Conservation (phyloP, 2,888 invertebrate species). For the Hydroisotoma schaefferi region DNA sequence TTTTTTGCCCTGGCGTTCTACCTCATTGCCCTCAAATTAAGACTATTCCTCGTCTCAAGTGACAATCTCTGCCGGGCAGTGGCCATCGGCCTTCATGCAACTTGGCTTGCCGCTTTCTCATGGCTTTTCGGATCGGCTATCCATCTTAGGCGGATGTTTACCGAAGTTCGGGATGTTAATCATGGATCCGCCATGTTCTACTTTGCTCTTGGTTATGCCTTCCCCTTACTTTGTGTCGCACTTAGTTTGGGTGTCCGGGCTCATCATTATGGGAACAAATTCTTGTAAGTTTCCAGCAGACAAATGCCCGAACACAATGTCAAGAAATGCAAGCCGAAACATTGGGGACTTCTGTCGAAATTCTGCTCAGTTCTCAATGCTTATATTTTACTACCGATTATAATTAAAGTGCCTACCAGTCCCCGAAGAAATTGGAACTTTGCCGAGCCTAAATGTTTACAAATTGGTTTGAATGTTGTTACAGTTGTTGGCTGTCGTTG, state of each 20-base stretch:
- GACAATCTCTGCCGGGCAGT: slow-evolving; percentile 60
- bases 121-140: slow-evolving; percentile 91
- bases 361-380: no score
- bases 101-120: slow-evolving; percentile 83
- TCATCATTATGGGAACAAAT: slow-evolving; percentile 89
- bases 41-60: slow-evolving; percentile 73
- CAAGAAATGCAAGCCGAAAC: no score
- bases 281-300: slow-evolving; percentile 77
- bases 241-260: slow-evolving; percentile 87
- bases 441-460: no score
- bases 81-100: slow-evolving; percentile 72
- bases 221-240: slow-evolving; percentile 86
- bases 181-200: slow-evolving; percentile 90
- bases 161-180: slow-evolving; percentile 93
- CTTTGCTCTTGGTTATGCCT: slow-evolving; percentile 85
- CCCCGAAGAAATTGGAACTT: not conserved
- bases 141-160: slow-evolving; percentile 88
- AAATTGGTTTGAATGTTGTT: no score
- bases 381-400: no score
- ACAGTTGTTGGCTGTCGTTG: slow-evolving; percentile 90
- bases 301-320: no score
- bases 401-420: no score
- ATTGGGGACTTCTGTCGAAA: no score
- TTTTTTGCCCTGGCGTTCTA: slow-evolving; percentile 82
- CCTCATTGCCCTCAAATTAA: slow-evolving; percentile 78